Evolutionary conservation across 2,888 invertebrate genomes (phyloP), one percentile per base, ranked within the genome.

Genomic region (Aquatica leii): DNA sequence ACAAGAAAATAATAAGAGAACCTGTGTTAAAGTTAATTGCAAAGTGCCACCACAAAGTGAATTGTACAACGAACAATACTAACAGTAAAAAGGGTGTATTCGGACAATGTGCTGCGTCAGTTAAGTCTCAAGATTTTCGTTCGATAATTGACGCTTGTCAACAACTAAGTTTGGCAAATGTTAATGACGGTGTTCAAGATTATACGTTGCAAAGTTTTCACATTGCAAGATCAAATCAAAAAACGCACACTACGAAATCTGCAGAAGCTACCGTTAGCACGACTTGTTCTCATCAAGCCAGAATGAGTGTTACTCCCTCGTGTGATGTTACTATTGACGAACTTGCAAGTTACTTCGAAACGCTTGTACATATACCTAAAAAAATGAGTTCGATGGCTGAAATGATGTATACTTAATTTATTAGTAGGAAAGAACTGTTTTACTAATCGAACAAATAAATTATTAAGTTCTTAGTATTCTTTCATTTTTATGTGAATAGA

Each of bases 351-450:
- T 97, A 97, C 82, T 95, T 97, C 82, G 97, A 97, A 83, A 93
- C 95, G 67, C 90, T 94, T 84, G 94, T 97, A 71, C 93, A 97
- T 86, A 96, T 97, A 85, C 97, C 97, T 70, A 95, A 95, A 83
- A 97, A 97, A 82, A 97, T 97, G 97, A 96, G 96, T 50, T 89
- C 91, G 61, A 97, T 97, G 97, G 97, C 97, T 63, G 96, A 97
- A 85, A 96, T 96, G 95, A 97, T 97, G 97, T 97, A 97, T 80
- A 96, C 95, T 83, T 94, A 86, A 87, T 59, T 17, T 14, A 43
- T 46, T 5, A 11, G 9, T 15, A n/a, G 11, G 6, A 24, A 24
- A 24, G 6, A 6, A 4, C 6, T 24, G 24, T 24, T 24, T 24
- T 24, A 24, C 24, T 24, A 24, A 4, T 24, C 6, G 4, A 24